Base-by-base conservation (phyloP, 2,888 invertebrate species). In the Acleris emargana region DNA sequence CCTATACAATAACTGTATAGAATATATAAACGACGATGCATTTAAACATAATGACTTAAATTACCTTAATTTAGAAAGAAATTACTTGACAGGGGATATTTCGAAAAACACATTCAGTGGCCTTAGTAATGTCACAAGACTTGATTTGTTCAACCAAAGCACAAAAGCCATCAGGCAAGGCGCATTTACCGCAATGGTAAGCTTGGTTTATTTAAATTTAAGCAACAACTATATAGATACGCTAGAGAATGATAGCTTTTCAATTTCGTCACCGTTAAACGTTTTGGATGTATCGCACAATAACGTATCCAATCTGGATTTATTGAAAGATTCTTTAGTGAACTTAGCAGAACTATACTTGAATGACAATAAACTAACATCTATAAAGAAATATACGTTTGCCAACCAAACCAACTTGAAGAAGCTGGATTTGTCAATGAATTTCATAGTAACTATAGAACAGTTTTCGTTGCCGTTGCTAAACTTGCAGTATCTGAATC, bases 211-310 rank as follows among this genome's bases (percentile, higher is more conserved):
- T 59, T 77, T 91, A 59, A 88, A 90, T 72, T 67, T 90, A 50
- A 89, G 87, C 68, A 74, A 49, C 22, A 91, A 91, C 67, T 52
- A 57, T 58, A 86, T 91, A 53, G 59, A 62, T 18, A 17, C 52
- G 5, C 73, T 91, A 6, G 82, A 83, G 53, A 79, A 77, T 32
- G 67, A 74, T 0, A 77, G 82, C 66, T 89, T 90, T 69, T 54
- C 67, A 20, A 77, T 77, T 43, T 69, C 72, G 50, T 55, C 32
- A 32, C 69, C 75, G 11, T 57, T 91, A 5, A 70, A 55, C 11
- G 58, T 80, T 45, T 75, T 90, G 66, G 89, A 91, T 68, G 25
- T 91, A 1, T 90, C 91, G 1, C 67, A 74, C 68, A 91, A 91
- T 55, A 73, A 74, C 13, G 67, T 91, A 47, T 58, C 69, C 1